Evolutionary conservation across 2,888 invertebrate species (phyloP).

Genomic region (Hecatera dysodea): DNA sequence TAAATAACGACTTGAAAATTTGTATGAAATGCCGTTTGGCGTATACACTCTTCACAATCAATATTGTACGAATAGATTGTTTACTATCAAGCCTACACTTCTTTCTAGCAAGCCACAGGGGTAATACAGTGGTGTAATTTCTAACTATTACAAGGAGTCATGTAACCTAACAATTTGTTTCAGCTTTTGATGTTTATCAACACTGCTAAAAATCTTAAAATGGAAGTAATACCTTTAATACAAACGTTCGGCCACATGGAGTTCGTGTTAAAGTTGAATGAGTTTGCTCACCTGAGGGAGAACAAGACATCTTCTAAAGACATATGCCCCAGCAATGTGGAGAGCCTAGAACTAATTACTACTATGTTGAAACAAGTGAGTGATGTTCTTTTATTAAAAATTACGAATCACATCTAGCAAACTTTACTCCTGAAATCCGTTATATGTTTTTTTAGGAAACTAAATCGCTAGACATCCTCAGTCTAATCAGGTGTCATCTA

Average conservation of each 20-base stretch:
- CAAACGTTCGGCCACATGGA: conserved; percentile 97
- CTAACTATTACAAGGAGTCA: background rate
- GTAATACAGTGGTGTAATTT: too few relatives aligned
- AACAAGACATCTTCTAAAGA: conserved; percentile 91
- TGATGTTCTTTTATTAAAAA: background rate
- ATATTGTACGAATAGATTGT: too few relatives aligned
- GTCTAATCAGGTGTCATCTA: background rate
- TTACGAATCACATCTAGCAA: background rate
- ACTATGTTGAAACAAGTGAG: conserved; percentile 94
- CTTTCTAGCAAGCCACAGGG: too few relatives aligned
- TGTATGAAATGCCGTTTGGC: too few relatives aligned
- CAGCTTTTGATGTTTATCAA: conserved; percentile 78
- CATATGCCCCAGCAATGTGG: conserved; percentile 93
- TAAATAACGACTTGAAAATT: too few relatives aligned
- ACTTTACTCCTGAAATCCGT: too few relatives aligned
- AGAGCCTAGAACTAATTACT: conserved; percentile 90
- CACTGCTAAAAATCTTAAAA: conserved; percentile 88
- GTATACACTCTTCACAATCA: too few relatives aligned
- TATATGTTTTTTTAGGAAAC: background rate
- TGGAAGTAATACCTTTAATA: conserved; percentile 95
- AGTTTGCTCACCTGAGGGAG: conserved; percentile 93
- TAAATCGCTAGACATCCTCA: background rate
- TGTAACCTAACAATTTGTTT: conserved; percentile 29
- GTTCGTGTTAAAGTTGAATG: conserved; percentile 93
- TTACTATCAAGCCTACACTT: too few relatives aligned